These are phyloP conservation scores for Clarias gariepinus DNA, from an alignment of 2,113 vertebrate genomes.

Conservation along the genomic window DNA sequence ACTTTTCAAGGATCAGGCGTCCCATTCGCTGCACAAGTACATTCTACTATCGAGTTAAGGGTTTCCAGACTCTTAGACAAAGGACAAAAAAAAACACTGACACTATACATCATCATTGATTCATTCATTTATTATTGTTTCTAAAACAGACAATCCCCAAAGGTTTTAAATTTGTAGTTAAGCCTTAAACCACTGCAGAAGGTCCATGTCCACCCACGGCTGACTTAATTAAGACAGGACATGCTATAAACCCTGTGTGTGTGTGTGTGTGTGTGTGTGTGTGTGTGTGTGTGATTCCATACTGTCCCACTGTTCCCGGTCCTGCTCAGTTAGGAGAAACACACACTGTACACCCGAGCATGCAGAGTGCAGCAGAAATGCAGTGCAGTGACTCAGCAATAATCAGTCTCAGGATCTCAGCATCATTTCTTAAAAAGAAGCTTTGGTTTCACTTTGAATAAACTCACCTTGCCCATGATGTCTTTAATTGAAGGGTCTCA, in stretches of 20 bases:
- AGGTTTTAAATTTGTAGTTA: background rate
- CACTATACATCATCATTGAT: background rate
- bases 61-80: background rate
- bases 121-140: background rate
- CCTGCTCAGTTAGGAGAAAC: background rate
- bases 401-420: background rate
- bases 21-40: too few species aligned
- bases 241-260: too few species aligned
- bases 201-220: background rate
- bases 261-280: too few species aligned
- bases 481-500: background rate
- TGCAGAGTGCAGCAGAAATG: conserved; percentile 1
- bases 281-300: too few species aligned
- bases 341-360: background rate
- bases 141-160: background rate
- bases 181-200: background rate
- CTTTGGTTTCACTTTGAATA: background rate
- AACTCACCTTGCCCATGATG: conserved; percentile 52
- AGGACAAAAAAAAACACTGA: background rate
- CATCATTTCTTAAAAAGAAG: background rate
- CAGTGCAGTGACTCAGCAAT: conserved; percentile 4
- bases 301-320: background rate
- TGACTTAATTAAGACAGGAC: too few species aligned
- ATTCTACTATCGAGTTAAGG: too few species aligned
- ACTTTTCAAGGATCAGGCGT: too few species aligned